Base-by-base conservation (phyloP, 2,888 invertebrate genomes). In the Cheilosia impressa region DNA sequence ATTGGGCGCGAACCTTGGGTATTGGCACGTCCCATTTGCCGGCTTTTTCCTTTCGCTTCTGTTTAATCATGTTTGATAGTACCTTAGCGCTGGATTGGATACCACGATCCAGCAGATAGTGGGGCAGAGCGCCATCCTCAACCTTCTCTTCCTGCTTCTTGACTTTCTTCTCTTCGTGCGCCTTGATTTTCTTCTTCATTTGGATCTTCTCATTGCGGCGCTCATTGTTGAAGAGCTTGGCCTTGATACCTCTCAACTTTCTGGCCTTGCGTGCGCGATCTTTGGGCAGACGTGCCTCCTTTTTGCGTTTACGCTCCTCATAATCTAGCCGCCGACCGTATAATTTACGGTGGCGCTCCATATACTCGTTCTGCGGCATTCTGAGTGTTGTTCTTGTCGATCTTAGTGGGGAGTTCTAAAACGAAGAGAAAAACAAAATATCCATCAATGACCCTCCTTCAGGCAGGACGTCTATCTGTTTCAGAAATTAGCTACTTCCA, bases 1-100 rank as follows among this genome's bases (percentile, higher is more conserved):
- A 97, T 89, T 99, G 98, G 0, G 98, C 98, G 89, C 96, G 95
- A 0, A 99, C 99, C 95, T 99, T 99, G 0, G 99, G 99, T 90
- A 99, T 96, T 0, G 99, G 99, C 0, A 99, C 99, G 90, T 99
- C 98, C 99, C 99, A 99, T 94, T 99, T 99, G 0, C 99, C 99
- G 72, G 98, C 99, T 90, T 99, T 99, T 91, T 99, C 99, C 93
- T 99, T 99, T 0, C 99, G 95, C 92, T 99, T 99, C 92, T 99
- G 99, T 93, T 99, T 99, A 87, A 99, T 98, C 97, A 99, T 99
- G 91, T 99, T 99, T 0, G 99, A 99, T 0, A 99, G 93, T 24
- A 99, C 97, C 93, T 99, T 99, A 2, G 99, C 98, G 55, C 97
- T 94, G 1, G 96, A 96, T 91, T 99, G 98, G 6, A 97, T 96